These are phyloP conservation scores for Acromyrmex charruanus DNA, from an alignment of 1,140 invertebrate genomes.

Conservation along the genomic window DNA sequence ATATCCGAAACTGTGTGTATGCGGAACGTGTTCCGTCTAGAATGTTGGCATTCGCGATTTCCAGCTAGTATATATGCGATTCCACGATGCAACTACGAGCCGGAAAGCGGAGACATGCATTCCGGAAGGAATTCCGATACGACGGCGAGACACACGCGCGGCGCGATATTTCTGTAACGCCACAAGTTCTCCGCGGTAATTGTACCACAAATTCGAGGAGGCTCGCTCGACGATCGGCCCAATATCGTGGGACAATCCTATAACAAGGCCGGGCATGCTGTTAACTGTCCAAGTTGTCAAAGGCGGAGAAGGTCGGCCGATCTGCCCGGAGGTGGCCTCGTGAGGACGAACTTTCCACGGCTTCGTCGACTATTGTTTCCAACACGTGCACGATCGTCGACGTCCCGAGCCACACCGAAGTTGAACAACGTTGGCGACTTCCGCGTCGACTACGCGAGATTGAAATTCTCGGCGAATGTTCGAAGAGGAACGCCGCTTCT, in stretches of 20 bases:
- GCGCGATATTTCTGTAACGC: conserved; percentile 37
- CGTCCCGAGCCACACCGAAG: conserved; percentile 39
- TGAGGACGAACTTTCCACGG: conserved; percentile 54
- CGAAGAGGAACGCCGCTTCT: not conserved
- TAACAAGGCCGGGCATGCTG: not conserved
- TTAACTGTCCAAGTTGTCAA: conserved; percentile 77
- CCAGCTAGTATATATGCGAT: conserved; percentile 28
- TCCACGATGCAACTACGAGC: conserved; percentile 14
- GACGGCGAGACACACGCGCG: not conserved
- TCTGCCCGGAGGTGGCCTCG: not conserved
- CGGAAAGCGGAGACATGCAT: conserved; percentile 27
- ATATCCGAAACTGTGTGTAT: not conserved
- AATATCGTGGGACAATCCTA: conserved; percentile 31
- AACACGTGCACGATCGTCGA: conserved; percentile 26
- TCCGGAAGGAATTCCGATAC: conserved; percentile 55
- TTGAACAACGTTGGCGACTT: conserved; percentile 61
- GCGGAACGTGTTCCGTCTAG: conserved; percentile 33
- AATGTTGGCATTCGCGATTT: conserved; percentile 38
- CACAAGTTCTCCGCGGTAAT: conserved; percentile 27
- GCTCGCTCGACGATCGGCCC: conserved; percentile 10
- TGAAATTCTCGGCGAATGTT: conserved; percentile 69
- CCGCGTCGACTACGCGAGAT: conserved; percentile 67
- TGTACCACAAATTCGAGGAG: conserved; percentile 32
- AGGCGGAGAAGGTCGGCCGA: conserved; percentile 44
- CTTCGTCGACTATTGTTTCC: conserved; percentile 70